Evolutionary conservation across 2,113 vertebrate species (phyloP).

Genomic region (Hippolais icterina): DNA sequence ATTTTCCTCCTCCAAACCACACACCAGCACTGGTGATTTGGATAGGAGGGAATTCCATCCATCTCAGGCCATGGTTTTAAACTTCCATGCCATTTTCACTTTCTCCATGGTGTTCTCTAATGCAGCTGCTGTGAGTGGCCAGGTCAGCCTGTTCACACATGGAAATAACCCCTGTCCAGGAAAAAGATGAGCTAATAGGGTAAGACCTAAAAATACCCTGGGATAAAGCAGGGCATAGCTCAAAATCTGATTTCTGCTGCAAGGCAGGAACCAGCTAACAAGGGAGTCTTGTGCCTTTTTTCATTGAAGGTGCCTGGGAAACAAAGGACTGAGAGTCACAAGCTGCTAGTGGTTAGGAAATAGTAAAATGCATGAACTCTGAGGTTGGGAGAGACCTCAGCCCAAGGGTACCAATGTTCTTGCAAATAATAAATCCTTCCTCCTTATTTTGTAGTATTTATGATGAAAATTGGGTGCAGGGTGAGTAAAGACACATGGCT

Average conservation of each 20-base stretch:
- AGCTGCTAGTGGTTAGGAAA: background rate
- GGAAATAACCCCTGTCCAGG: background rate
- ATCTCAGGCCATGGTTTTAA: background rate
- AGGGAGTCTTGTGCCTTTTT: background rate
- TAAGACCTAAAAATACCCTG: background rate
- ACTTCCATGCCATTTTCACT: background rate
- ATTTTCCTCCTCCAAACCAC: background rate
- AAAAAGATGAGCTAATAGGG: background rate
- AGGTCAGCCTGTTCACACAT: background rate
- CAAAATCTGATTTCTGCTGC: background rate
- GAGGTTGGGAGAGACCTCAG: background rate
- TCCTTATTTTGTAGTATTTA: background rate
- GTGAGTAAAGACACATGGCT: background rate
- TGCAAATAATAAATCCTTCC: background rate
- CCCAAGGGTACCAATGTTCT: background rate
- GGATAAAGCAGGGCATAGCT: background rate
- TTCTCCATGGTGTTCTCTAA: background rate
- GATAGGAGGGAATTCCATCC: background rate
- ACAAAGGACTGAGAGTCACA: background rate
- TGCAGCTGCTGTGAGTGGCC: background rate
- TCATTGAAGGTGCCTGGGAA: background rate
- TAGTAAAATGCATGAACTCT: background rate
- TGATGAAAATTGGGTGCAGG: background rate
- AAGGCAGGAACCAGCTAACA: background rate
- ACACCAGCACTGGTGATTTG: background rate